phyloP scores from a whole-genome alignment of 2,888 invertebrate species.

The Patella caerulea region DNA sequence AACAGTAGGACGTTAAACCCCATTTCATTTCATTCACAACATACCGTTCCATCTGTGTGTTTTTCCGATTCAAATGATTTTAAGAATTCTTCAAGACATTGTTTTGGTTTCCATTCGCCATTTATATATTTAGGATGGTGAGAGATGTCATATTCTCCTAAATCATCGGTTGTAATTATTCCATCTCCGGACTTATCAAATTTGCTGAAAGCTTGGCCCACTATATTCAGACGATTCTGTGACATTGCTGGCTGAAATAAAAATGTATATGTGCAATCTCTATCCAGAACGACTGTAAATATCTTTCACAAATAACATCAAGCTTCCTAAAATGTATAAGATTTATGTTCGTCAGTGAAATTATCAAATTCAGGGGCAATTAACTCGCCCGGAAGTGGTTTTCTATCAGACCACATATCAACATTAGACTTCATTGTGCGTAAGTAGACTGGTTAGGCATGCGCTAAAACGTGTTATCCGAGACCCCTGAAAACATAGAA shows the following conservation, averaged over 20 bases:
- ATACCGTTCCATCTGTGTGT: constrained; percentile 83
- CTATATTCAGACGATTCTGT: constrained; percentile 50
- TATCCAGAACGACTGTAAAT: neutral
- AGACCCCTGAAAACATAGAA: no score
- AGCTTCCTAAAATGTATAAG: neutral
- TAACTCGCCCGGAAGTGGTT: no score
- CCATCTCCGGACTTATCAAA: constrained; percentile 91
- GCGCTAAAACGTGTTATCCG: no score
- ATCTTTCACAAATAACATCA: neutral
- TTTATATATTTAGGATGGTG: constrained; percentile 87
- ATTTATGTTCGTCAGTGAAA: neutral
- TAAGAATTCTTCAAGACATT: constrained; percentile 85
- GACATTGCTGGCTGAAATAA: constrained; percentile 67
- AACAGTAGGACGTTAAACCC: neutral
- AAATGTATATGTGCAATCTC: neutral
- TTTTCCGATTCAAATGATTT: constrained; percentile 82
- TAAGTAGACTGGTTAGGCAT: no score
- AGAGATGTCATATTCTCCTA: constrained; percentile 80
- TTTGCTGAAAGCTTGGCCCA: constrained; percentile 75
- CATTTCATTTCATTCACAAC: constrained; percentile 3
- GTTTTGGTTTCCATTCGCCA: constrained; percentile 87
- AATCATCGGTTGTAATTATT: constrained; percentile 69
- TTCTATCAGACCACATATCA: no score
- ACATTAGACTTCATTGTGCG: no score
- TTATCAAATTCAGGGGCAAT: no score